Evolutionary conservation across 2,888 invertebrate genomes (phyloP).

Genomic region (Ormyrus labotus): DNA sequence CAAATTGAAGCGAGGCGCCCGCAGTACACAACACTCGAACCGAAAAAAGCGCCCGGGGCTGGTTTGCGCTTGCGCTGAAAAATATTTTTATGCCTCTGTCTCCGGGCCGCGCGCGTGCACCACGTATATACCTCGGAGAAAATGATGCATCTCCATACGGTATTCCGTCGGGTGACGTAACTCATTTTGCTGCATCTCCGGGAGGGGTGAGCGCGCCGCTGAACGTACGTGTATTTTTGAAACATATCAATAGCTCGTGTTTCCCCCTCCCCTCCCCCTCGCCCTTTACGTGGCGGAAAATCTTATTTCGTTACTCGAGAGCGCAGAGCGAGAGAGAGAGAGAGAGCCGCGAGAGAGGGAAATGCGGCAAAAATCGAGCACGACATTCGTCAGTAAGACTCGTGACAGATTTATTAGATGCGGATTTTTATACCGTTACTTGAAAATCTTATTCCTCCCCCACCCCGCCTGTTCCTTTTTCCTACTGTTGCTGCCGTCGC

Average conservation of each 20-base stretch:
- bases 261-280: neutral
- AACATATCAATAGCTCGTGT: conserved; percentile 48
- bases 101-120: neutral
- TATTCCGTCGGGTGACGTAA: conserved; percentile 21
- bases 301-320: conserved; percentile 30
- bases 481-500: neutral
- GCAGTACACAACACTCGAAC: neutral
- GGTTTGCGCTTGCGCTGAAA: conserved; percentile 13
- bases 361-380: conserved; percentile 46
- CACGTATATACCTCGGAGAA: neutral
- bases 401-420: conserved; percentile 53
- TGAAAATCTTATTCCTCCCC: conserved; percentile 36
- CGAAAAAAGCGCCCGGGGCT: conserved; percentile 14
- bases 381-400: conserved; percentile 48
- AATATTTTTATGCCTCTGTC: conserved; percentile 18
- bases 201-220: neutral
- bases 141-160: conserved; percentile 24
- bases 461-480: neutral
- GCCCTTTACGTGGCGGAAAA: conserved; percentile 25
- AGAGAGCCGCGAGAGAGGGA: neutral
- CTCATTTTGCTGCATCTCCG: conserved; percentile 37
- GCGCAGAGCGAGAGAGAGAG: neutral
- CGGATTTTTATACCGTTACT: conserved; percentile 42
- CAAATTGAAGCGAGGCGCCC: neutral
- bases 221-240: conserved; percentile 32